Evolutionary conservation across 2,797 vertebrate genomes (phyloP).

Genomic region (Bovichtus variegatus): DNA sequence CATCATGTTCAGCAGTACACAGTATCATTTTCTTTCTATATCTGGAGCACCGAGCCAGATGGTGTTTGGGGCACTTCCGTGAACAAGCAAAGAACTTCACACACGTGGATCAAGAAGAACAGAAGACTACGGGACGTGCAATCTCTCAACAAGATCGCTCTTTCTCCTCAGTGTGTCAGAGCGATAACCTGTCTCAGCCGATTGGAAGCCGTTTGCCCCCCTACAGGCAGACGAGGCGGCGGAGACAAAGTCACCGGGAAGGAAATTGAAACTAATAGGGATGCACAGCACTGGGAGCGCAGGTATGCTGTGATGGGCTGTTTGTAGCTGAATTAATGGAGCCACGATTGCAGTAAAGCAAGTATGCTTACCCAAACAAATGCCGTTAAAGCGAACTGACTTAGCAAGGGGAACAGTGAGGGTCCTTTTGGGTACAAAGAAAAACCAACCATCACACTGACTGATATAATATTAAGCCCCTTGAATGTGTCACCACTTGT

Average conservation of each 20-base stretch:
- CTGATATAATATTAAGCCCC: slow-evolving; percentile 6
- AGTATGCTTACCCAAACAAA: slow-evolving; percentile 23
- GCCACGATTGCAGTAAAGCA: slow-evolving; percentile 29
- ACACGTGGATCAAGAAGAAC: slow-evolving; percentile 39
- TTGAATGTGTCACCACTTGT: slow-evolving; percentile 1
- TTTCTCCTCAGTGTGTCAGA: slow-evolving; percentile 44
- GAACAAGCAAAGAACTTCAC: slow-evolving; percentile 48
- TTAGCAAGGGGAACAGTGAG: not conserved
- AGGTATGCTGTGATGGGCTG: slow-evolving; percentile 52
- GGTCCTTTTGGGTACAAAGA: slow-evolving; percentile 4
- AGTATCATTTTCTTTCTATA: slow-evolving; percentile 27
- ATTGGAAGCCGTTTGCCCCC: slow-evolving; percentile 48
- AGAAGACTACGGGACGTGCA: slow-evolving; percentile 41
- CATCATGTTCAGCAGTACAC: slow-evolving; percentile 27
- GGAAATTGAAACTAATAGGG: slow-evolving; percentile 74
- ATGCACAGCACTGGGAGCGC: slow-evolving; percentile 47
- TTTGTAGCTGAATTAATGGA: slow-evolving; percentile 60
- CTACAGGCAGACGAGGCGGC: slow-evolving; percentile 41
- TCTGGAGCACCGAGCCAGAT: slow-evolving; percentile 43
- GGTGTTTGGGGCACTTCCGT: slow-evolving; percentile 35
- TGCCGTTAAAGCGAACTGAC: slow-evolving; percentile 1
- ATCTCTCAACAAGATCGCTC: slow-evolving; percentile 57
- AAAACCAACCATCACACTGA: slow-evolving; percentile 9
- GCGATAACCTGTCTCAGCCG: slow-evolving; percentile 56
- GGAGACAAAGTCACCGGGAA: slow-evolving; percentile 54